Evolutionary conservation across 1,140 invertebrate genomes (phyloP), one percentile per base, ranked within the genome.

Genomic region (Euwallacea fornicatus): DNA sequence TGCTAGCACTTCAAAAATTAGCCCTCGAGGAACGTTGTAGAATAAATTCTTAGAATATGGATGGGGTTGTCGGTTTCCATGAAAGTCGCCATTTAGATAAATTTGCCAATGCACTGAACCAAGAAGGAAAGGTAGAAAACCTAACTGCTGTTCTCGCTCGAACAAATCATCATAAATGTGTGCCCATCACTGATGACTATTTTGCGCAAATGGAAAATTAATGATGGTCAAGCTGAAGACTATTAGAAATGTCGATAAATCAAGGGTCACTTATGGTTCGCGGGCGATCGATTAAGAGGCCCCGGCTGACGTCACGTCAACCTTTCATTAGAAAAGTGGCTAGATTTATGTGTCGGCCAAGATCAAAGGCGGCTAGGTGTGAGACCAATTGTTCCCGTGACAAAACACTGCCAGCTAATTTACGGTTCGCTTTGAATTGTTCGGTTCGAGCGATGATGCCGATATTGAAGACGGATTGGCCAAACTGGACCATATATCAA

Each of bases 371-470:
- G 75, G 74, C 76, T 78, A 81, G 80, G 80, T 81, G 80, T 81
- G 80, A 81, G 80, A 81, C 80, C 80, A 81, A 81, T 81, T 81
- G 80, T 81, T 81, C 79, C 79, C 80, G 79, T 81, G 80, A 81
- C 80, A 81, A 81, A 81, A 81, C 80, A 81, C 78, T 80, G 80
- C 79, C 73, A 79, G 77, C 75, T 80, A 81, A 81, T 81, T 81
- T 81, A 81, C 80, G 76, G 76, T 75, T 74, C 76, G 61, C 74
- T 76, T 76, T 75, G 67, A 72, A 78, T 77, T 73, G 72, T 69
- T 76, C 72, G 69, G 71, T 69, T 76, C 73, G 71, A 50, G 41
- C 62, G 69, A 72, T 67, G 74, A 64, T 60, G 68, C 62, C 66
- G 60, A 59, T 66, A 53, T 54, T 47, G 21, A 16, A 10, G 65